Base-by-base conservation (phyloP, 1,140 invertebrate genomes). In the Vanessa tameamea region DNA sequence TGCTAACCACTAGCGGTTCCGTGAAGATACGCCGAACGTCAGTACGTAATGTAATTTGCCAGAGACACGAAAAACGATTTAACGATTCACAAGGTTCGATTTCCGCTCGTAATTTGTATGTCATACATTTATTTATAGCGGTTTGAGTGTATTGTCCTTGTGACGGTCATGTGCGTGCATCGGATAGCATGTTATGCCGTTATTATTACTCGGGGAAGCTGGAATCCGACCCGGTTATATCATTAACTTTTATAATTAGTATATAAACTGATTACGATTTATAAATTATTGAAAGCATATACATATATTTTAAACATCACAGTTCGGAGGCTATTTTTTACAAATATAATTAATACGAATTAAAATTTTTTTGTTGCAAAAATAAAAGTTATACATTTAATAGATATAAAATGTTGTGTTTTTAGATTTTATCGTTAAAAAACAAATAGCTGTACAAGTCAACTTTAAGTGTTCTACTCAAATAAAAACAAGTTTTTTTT, bases 71-170 rank as follows among this genome's bases (percentile, higher is more conserved):
- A 67, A 53, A 53, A 31, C 31, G n/a, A 55, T 31, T 61, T 61
- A 61, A 11, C 57, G 26, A 61, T 37, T 13, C 12, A n/a, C 26
- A 61, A 23, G 57, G 31, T 31, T 61, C 57, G 57, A 61, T 61
- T 61, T 61, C 57, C 57, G 57, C 31, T 61, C 26, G 31, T 61
- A 61, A 61, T 61, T 61, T 61, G 57, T 61, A 61, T 37, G 57
- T 61, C 26, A 15, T 61, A 37, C 31, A 61, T 37, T 61, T 61
- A 61, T 61, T 61, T 61, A 61, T 61, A 61, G 23, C 57, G 23
- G 57, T 61, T 61, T n/a, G 57, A 61, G 57, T 31, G 57, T 61
- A 61, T 61, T 61, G 57, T 61, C 57, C 57, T 61, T 61, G 57
- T 61, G 57, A 15, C 57, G 57, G 57, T 61, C 57, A 37, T 61